These are phyloP conservation scores for Philaethria dido DNA, from an alignment of 2,888 invertebrate species.

Conservation along the genomic window DNA sequence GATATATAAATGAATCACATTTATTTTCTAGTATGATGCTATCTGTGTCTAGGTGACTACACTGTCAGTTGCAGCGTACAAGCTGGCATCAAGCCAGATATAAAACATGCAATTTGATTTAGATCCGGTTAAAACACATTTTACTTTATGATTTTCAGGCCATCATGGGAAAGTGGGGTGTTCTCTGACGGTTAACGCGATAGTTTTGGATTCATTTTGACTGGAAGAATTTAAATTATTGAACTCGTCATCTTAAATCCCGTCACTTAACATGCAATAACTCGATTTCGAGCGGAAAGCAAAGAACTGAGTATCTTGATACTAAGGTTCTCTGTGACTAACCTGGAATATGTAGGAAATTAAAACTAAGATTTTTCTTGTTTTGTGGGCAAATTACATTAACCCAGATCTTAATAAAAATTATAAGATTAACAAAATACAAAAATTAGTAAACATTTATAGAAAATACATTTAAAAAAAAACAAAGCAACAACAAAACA, in stretches of 20 bases:
- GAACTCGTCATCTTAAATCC: too few relatives aligned
- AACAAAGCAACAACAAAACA: not conserved
- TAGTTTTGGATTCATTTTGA: too few relatives aligned
- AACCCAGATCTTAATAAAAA: not conserved
- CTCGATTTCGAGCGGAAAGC: too few relatives aligned
- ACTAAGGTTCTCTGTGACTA: too few relatives aligned
- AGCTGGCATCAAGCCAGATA: slow-evolving; percentile 13
- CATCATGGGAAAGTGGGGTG: too few relatives aligned
- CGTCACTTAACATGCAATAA: too few relatives aligned
- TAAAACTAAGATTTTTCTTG: too few relatives aligned
- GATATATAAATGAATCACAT: not conserved
- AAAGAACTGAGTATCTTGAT: too few relatives aligned
- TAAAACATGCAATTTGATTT: slow-evolving; percentile 20
- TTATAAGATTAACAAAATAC: not conserved
- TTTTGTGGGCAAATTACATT: not conserved
- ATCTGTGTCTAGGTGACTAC: not conserved
- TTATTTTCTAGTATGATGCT: not conserved
- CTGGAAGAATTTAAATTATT: too few relatives aligned
- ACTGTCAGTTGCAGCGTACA: not conserved
- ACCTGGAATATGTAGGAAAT: too few relatives aligned
- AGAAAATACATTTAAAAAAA: not conserved
- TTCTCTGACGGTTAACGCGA: too few relatives aligned
- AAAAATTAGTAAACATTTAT: too few relatives aligned
- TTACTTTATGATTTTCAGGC: not conserved
- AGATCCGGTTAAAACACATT: slow-evolving; percentile 2